Evolutionary conservation across 2,888 invertebrate genomes (phyloP).

Genomic region (Tuberolachnus salignus): DNA sequence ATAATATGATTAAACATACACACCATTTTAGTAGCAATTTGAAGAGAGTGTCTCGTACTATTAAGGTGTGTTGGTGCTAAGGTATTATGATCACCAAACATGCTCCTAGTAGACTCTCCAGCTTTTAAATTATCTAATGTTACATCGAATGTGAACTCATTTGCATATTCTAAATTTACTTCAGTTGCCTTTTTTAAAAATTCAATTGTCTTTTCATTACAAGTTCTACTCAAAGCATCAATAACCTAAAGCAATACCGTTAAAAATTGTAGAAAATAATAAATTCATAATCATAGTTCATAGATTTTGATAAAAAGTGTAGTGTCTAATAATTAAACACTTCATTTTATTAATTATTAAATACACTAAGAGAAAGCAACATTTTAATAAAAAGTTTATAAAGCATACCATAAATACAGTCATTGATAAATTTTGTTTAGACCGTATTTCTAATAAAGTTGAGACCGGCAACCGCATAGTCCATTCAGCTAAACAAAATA

Average conservation of each 20-base stretch:
- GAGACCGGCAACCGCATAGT: conserved; percentile 76
- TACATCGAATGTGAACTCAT: conserved; percentile 77
- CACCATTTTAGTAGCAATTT: conserved; percentile 69
- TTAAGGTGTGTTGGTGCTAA: conserved; percentile 60
- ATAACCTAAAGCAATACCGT: conserved; percentile 65
- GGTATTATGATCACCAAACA: conserved; percentile 49
- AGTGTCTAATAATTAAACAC: no score
- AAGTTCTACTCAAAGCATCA: conserved; percentile 66
- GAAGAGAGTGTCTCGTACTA: conserved; percentile 64
- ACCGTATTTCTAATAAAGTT: conserved; percentile 46
- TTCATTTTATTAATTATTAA: no score
- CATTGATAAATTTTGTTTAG: conserved; percentile 56
- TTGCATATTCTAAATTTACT: conserved; percentile 67
- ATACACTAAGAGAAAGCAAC: no score
- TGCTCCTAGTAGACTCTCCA: conserved; percentile 58
- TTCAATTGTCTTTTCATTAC: conserved; percentile 42
- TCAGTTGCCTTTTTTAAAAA: conserved; percentile 22
- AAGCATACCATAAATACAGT: conserved; percentile 57
- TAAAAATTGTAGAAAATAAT: no score
- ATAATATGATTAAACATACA: not conserved
- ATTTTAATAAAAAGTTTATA: no score
- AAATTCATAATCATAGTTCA: not conserved
- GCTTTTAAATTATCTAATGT: conserved; percentile 70
- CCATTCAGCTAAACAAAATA: conserved; percentile 92
- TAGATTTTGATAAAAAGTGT: no score